Evolutionary conservation across 2,113 vertebrate species (phyloP), one percentile per base, ranked within the genome.

Genomic region (Lamprotornis superbus): DNA sequence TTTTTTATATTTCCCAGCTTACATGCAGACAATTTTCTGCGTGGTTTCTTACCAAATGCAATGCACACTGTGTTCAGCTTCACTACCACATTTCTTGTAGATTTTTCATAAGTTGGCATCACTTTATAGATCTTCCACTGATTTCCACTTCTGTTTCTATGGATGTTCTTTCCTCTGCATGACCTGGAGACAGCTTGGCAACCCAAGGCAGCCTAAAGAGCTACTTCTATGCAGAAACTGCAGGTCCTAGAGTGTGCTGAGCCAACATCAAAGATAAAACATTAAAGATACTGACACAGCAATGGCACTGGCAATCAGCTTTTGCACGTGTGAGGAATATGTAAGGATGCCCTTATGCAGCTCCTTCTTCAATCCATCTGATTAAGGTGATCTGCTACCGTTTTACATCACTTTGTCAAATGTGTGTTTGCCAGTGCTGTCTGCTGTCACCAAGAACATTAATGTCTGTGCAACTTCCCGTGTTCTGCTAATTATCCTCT

Each of bases 191-290:
- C 75, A 88, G 78, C 82, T 61, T 80, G 95, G 82, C 84, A 95
- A 87, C 46, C 55, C 65, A 53, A 93, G 42, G 63, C 83, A 92
- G 78, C 47, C 69, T 71, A 40, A 84, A 59, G 39, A 91, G 67
- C 39, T 2, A 5, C 93, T 93, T 95, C 84, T 88, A 18, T 74
- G 84, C 82, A 87, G 91, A 91, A 91, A 91, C 83, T 1, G 17
- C 69, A 89, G 46, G 87, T 93, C 84, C 67, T 79, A 39, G 56
- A 87, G 79, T 83, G 79, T 85, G 82, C 85, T 91, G 75, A 95
- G 90, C 87, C 91, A 91, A 90, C 81, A 87, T 90, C 84, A 95
- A 94, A 95, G 94, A 79, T 90, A 94, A 94, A 96, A 89, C 84
- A 84, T 74, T 91, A 91, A 89, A 95, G 88, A 65, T 78, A 92